These are phyloP conservation scores for Papilio gigon DNA, from an alignment of 2,888 invertebrate species.

Conservation along the genomic window DNA sequence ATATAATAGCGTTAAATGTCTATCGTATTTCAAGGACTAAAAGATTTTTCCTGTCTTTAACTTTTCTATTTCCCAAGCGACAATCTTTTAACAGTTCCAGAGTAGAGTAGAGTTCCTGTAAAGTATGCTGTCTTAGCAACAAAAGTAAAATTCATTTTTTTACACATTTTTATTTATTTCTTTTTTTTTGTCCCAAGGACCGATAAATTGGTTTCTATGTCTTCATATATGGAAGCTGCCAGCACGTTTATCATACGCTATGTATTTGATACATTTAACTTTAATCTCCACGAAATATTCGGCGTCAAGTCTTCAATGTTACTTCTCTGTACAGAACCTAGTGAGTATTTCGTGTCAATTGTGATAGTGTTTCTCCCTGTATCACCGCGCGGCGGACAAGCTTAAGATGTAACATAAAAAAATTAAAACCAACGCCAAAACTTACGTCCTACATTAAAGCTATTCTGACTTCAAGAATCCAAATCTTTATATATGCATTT, in stretches of 20 bases:
- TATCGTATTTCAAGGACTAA: background rate
- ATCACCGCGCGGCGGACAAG: too few relatives aligned
- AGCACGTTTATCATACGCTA: conserved; percentile 78
- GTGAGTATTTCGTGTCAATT: conserved; percentile 26
- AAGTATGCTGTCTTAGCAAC: background rate
- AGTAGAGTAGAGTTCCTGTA: background rate
- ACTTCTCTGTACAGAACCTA: conserved; percentile 27
- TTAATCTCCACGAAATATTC: conserved; percentile 22
- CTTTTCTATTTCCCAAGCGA: background rate
- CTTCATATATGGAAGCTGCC: conserved; percentile 75
- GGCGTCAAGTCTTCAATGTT: conserved; percentile 16
- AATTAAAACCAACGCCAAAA: too few relatives aligned
- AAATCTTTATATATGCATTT: too few relatives aligned
- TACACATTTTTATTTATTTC: background rate
- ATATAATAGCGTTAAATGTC: too few relatives aligned
- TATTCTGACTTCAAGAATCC: too few relatives aligned
- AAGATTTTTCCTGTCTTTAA: background rate
- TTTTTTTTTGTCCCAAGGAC: conserved; percentile 52
- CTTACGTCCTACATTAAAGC: too few relatives aligned
- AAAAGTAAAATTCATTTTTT: background rate
- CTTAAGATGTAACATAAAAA: too few relatives aligned
- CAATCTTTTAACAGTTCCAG: background rate
- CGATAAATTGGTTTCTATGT: conserved; percentile 75
- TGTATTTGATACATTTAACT: conserved; percentile 79
- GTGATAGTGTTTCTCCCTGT: too few relatives aligned